Evolutionary conservation across 2,113 vertebrate species (phyloP).

Genomic region (Sigmodon hispidus): DNA sequence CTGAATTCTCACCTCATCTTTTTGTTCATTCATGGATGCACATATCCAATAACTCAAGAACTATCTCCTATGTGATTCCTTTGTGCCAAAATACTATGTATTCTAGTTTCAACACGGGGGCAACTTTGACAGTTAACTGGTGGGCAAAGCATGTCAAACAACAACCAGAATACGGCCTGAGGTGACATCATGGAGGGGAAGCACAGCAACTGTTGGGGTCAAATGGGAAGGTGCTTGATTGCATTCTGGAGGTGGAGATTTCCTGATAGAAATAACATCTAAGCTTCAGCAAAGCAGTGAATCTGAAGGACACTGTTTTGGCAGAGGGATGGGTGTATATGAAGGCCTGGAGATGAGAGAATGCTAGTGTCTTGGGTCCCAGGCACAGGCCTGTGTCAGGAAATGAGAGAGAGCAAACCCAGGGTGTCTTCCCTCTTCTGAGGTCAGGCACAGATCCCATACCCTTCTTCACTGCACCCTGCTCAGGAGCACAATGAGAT

Average conservation of each 20-base stretch:
- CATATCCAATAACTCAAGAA: not conserved
- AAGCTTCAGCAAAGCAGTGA: not conserved
- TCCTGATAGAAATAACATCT: not conserved
- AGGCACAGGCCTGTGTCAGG: not conserved
- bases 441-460: fast-evolving
- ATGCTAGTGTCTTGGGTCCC: fast-evolving
- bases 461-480: too few relatives aligned
- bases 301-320: not conserved
- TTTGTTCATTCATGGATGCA: not conserved
- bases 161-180: not conserved
- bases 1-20: not conserved
- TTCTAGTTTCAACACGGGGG: not conserved
- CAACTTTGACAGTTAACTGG: not conserved
- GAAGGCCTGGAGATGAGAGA: not conserved
- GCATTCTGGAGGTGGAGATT: not conserved
- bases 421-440: not conserved
- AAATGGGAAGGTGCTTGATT: not conserved
- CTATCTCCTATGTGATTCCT: not conserved
- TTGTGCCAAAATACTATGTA: not conserved
- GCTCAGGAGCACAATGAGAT: fast-evolving
- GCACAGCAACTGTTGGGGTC: not conserved
- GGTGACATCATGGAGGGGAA: not conserved
- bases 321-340: not conserved
- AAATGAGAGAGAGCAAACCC: not conserved
- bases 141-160: not conserved